A percentile compares a stretch with the other conserved stretches of the same genome.
Conservation (phyloP, 2,888 invertebrate genomes). For the Zygothrica quintamaculata region DNA sequence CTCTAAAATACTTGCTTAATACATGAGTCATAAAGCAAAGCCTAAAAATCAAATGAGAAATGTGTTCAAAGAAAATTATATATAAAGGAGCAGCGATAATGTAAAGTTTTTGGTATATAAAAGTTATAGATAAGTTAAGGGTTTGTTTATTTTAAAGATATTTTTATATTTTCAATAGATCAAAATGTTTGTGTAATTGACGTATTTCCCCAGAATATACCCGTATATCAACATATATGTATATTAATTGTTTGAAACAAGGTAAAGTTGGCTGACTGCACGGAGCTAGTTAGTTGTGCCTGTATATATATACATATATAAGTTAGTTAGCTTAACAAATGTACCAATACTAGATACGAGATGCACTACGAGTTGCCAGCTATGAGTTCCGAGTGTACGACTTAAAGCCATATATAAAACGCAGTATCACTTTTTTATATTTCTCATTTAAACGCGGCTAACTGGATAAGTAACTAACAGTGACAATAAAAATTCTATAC, state of each 20-base stretch:
- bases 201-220: slow-evolving; percentile 28
- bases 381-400: slow-evolving; percentile 8
- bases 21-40: no score
- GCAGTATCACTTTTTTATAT: slow-evolving; percentile 35
- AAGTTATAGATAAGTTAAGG: no score
- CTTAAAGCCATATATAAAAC: slow-evolving; percentile 56
- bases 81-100: no score
- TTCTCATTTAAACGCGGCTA: slow-evolving; percentile 58
- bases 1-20: no score
- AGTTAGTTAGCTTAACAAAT: slow-evolving; percentile 1
- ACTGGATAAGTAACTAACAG: slow-evolving; percentile 53
- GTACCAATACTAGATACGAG: not conserved
- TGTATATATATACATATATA: not conserved
- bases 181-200: slow-evolving; percentile 1
- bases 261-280: slow-evolving; percentile 11
- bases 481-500: slow-evolving; percentile 40
- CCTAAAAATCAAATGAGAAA: no score
- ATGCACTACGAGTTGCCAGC: no score
- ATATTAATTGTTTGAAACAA: slow-evolving; percentile 42
- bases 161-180: no score
- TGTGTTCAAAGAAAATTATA: no score
- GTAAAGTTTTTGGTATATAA: no score
- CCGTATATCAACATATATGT: slow-evolving; percentile 21
- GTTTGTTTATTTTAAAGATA: no score
- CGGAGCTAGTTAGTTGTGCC: slow-evolving; percentile 4